Base-by-base conservation (phyloP, 30 jellyfish, hydroid and myxozoan genomes). In the Chrysaora quinquecirrha region DNA sequence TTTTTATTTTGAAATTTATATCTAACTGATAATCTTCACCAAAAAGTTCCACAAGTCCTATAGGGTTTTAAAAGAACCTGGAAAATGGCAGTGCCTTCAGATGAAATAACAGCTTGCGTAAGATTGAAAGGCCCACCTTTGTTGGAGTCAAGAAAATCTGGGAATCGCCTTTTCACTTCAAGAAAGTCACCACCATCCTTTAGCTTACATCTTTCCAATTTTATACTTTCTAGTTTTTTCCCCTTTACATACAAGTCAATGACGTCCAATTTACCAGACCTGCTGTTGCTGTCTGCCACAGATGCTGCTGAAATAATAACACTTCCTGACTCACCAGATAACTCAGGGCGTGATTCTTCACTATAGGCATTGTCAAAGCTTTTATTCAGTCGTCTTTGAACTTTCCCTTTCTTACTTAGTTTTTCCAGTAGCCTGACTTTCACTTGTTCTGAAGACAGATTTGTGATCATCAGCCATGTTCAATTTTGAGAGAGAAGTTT, bases 401-500 rank as follows among this genome's bases (percentile, higher is more conserved):
- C 9, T 43, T 9, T 43, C 16, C 58, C 58, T 43, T 16, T 43
- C 58, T 43, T 43, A 9, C 16, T 43, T 6, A 43, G 12, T 43
- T 43, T 43, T 43, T 43, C 58, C 9, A 43, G 16, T 6, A 43
- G 58, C 58, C 58, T 43, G 16, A 16, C 58, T 43, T 43, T 43
- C 9, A 43, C 58, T 43, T 43, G 58, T 43, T 43, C 58, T 43
- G 58, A 43, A 9, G 58, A 43, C 16, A 43, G 58, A 16, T 43
- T 43, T 16, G 9, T 43, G 12, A 9, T 43, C 58, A 60, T 60
- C 72, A 22, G 72, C 72, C 72, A 60, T 60, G 72, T 21, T 60
- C 22, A 60, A 25, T 60, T 60, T 60, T n/a, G 72, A 60, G 72
- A 60, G n/a, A n/a, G n/a, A n/a, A n/a, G n/a, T n/a, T n/a, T n/a